Evolutionary conservation across 2,113 vertebrate genomes (phyloP).

Genomic region (Trematomus loennbergii): DNA sequence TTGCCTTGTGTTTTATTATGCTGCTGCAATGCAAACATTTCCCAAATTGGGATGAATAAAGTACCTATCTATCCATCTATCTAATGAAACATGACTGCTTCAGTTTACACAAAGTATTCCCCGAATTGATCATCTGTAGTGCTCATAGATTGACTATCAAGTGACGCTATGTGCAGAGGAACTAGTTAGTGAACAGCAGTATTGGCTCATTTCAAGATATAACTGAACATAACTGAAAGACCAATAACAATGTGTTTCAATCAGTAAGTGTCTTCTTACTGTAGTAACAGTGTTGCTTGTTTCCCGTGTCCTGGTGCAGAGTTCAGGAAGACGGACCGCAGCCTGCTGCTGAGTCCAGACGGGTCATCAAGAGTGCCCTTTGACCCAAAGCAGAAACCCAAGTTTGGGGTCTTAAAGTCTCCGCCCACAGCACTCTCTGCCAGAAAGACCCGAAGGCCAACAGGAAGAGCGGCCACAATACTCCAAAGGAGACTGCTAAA

Average conservation of each 20-base stretch:
- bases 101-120: too few relatives aligned
- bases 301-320: conserved; percentile 79
- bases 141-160: too few relatives aligned
- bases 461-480: conserved; percentile 6
- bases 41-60: too few relatives aligned
- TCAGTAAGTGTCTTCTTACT: neutral
- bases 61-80: too few relatives aligned
- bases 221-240: too few relatives aligned
- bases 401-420: conserved; percentile 90
- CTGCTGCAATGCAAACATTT: too few relatives aligned
- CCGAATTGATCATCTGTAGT: too few relatives aligned
- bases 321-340: conserved; percentile 93
- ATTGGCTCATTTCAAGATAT: too few relatives aligned
- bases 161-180: too few relatives aligned
- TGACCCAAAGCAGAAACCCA: conserved; percentile 92
- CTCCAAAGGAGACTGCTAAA: conserved; percentile 6
- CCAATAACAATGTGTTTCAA: neutral
- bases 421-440: conserved; percentile 25
- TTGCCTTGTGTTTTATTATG: too few relatives aligned
- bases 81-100: too few relatives aligned
- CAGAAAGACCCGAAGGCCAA: conserved; percentile 36
- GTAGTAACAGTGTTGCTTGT: neutral
- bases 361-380: conserved; percentile 91
- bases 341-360: conserved; percentile 90
- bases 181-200: too few relatives aligned